These are phyloP conservation scores for Acholoe squamosa DNA, from an alignment of 2,888 invertebrate species.

Conservation along the genomic window DNA sequence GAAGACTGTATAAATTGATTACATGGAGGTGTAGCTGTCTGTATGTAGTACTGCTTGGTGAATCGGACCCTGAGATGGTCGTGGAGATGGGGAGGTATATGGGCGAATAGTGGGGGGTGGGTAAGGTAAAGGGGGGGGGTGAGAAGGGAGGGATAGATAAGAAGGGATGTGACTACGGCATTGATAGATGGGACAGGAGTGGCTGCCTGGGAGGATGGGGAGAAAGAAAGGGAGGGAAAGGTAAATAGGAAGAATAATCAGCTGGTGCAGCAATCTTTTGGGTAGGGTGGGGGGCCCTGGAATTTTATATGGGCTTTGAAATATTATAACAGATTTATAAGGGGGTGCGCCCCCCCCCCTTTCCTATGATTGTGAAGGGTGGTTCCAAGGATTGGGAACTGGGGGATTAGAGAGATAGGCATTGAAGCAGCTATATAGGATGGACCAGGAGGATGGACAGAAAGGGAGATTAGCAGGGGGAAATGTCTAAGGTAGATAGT, in stretches of 20 bases:
- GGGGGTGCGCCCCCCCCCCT: too few species aligned
- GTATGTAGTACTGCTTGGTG: slow-evolving; percentile 20
- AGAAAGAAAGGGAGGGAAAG: neutral
- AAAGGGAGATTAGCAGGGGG: too few species aligned
- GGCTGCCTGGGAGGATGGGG: neutral
- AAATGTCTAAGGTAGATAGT: too few species aligned
- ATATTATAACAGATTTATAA: too few species aligned
- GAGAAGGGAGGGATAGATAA: neutral
- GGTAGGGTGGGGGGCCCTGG: neutral
- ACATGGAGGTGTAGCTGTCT: slow-evolving; percentile 46
- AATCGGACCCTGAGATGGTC: neutral
- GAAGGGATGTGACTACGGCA: neutral
- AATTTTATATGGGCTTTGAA: too few species aligned
- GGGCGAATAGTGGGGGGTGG: neutral
- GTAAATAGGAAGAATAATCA: too few species aligned
- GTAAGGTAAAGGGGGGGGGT: neutral
- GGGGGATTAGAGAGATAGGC: too few species aligned
- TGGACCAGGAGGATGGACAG: too few species aligned
- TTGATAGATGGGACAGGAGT: neutral
- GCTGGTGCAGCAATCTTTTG: too few species aligned
- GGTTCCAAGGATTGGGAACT: too few species aligned
- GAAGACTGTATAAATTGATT: slow-evolving; percentile 57
- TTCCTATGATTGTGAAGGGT: too few species aligned
- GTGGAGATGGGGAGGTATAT: neutral
- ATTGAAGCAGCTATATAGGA: too few species aligned